phyloP scores from a whole-genome alignment of 2,888 invertebrate species.

The Eupithecia vulgata region DNA sequence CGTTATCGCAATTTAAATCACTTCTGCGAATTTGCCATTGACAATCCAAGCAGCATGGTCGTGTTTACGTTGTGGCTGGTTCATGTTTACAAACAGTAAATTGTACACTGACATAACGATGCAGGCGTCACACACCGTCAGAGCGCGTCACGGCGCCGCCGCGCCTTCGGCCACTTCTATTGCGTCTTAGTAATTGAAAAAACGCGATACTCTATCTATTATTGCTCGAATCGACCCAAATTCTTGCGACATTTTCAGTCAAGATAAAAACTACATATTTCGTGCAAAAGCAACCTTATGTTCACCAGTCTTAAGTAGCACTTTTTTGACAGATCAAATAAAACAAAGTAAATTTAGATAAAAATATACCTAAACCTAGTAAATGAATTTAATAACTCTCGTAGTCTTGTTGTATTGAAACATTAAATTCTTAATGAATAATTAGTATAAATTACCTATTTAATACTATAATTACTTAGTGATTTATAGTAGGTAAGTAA shows the following conservation, averaged over 20 bases:
- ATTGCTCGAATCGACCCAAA: not conserved
- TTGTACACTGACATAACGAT: constrained; percentile 72
- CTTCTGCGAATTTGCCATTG: constrained; percentile 65
- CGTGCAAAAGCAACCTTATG: not conserved
- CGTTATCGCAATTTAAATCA: constrained; percentile 48
- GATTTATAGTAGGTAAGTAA: not conserved
- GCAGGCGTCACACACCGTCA: constrained; percentile 60
- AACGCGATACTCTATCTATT: constrained; percentile 5
- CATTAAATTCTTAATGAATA: not conserved
- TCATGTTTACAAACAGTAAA: constrained; percentile 79
- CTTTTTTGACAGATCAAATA: not conserved
- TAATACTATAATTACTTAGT: not conserved
- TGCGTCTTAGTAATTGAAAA: constrained; percentile 55
- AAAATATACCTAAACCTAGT: not conserved
- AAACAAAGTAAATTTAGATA: not conserved
- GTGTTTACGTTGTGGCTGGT: constrained; percentile 71
- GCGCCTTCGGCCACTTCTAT: constrained; percentile 66
- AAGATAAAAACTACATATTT: not conserved
- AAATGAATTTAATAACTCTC: not conserved
- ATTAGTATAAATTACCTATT: not conserved
- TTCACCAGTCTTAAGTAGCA: not conserved
- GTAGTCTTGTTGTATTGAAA: not conserved
- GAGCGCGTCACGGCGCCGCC: constrained; percentile 52
- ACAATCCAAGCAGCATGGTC: constrained; percentile 70
- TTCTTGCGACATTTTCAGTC: not conserved